Percentiles rank a stretch among this genome's conserved stretches.
These are phyloP conservation scores for Hermodice carunculata DNA, from an alignment of 2,888 invertebrate genomes.

Conservation along the genomic window DNA sequence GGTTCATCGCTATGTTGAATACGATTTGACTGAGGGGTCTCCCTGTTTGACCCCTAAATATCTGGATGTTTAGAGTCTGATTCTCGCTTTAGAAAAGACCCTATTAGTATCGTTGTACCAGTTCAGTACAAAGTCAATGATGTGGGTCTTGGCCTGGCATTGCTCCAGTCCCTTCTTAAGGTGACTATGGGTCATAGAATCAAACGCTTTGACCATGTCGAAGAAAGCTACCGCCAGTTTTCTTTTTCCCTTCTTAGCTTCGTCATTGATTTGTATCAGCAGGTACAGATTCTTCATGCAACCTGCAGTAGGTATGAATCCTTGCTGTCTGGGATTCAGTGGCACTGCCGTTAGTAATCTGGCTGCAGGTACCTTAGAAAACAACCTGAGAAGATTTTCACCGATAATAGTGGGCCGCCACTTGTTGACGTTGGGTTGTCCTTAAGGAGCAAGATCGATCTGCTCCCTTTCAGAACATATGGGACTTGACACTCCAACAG, in stretches of 20 bases:
- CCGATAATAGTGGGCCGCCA: no score
- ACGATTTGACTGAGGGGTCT: neutral
- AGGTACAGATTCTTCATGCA: no score
- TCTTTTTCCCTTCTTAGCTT: neutral
- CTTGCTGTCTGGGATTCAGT: no score
- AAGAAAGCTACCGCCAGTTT: neutral
- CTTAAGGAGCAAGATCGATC: no score
- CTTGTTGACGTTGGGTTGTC: no score
- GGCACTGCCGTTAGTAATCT: no score
- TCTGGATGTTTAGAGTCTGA: neutral
- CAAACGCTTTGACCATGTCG: neutral
- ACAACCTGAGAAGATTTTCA: no score
- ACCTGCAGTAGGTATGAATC: no score
- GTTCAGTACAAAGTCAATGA: neutral
- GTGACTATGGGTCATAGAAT: neutral
- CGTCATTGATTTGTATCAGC: no score
- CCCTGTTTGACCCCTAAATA: neutral
- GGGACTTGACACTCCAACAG: no score
- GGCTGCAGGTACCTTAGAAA: no score
- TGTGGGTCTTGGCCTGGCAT: neutral
- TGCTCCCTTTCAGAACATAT: no score
- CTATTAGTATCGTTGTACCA: neutral
- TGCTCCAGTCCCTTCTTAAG: neutral
- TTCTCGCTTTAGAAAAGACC: neutral
- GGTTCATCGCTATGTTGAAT: neutral